phyloP scores from a whole-genome alignment of 1,140 invertebrate genomes.

The Rhopalosiphum padi region DNA sequence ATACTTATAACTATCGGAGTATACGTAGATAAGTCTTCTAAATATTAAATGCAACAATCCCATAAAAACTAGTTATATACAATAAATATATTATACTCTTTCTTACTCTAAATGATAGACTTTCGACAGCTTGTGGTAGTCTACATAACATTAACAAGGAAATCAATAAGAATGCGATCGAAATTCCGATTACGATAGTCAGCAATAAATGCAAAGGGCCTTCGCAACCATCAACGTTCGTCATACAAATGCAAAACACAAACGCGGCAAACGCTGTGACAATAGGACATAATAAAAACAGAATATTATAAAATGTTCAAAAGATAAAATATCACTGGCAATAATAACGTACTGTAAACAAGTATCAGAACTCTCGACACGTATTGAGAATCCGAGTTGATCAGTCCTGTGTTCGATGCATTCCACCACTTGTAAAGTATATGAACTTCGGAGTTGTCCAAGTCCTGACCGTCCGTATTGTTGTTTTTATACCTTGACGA shows the following conservation, averaged over 20 bases:
- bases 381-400: neutral
- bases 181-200: neutral
- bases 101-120: slow-evolving; percentile 3
- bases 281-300: neutral
- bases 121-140: slow-evolving; percentile 32
- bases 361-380: slow-evolving; percentile 26
- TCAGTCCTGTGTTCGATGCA: neutral
- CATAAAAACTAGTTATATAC: neutral
- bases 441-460: neutral
- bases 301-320: neutral
- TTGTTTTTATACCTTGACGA: slow-evolving; percentile 27
- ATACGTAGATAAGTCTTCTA: neutral
- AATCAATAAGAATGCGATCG: neutral
- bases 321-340: neutral
- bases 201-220: neutral
- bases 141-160: neutral
- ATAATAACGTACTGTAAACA: slow-evolving; percentile 5
- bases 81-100: neutral
- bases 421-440: neutral
- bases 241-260: neutral
- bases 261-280: neutral
- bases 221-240: neutral
- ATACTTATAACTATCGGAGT: neutral
- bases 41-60: no score
- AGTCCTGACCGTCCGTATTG: no score